Evolutionary conservation across 2,888 invertebrate species (phyloP).

Genomic region (Temnothorax unifasciatus): DNA sequence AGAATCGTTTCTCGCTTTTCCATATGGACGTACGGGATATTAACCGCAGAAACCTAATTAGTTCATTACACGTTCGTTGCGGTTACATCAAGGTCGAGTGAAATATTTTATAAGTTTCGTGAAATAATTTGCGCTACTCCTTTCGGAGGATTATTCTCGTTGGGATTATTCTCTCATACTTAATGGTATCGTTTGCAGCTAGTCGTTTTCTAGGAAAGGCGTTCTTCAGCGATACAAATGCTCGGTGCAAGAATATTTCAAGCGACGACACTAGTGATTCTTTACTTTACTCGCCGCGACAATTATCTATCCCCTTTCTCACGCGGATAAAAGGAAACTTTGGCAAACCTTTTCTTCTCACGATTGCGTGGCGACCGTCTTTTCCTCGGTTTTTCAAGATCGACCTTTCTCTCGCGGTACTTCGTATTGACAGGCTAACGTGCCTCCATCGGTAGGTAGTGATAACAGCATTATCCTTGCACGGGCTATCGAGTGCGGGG

Average conservation of each 20-base stretch:
- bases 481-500: neutral
- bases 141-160: neutral
- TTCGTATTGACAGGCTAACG: neutral
- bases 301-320: slow-evolving; percentile 18
- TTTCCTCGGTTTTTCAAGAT: neutral
- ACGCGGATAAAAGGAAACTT: neutral
- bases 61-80: slow-evolving; percentile 63
- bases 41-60: slow-evolving; percentile 72
- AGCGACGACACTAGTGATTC: slow-evolving; percentile 14
- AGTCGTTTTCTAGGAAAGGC: neutral
- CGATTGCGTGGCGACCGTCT: neutral
- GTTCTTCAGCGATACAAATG: neutral
- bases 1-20: slow-evolving; percentile 70
- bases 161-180: neutral
- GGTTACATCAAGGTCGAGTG: slow-evolving; percentile 7
- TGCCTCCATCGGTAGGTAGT: neutral
- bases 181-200: neutral
- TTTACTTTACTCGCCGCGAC: neutral
- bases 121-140: slow-evolving; percentile 15
- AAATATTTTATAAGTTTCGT: too few relatives aligned
- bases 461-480: slow-evolving; percentile 28
- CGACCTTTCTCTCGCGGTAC: neutral
- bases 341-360: neutral
- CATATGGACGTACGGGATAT: slow-evolving; percentile 33
- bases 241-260: slow-evolving; percentile 17